Evolutionary conservation across 2,888 invertebrate genomes (phyloP).

Genomic region (Entomobrya proxima): DNA sequence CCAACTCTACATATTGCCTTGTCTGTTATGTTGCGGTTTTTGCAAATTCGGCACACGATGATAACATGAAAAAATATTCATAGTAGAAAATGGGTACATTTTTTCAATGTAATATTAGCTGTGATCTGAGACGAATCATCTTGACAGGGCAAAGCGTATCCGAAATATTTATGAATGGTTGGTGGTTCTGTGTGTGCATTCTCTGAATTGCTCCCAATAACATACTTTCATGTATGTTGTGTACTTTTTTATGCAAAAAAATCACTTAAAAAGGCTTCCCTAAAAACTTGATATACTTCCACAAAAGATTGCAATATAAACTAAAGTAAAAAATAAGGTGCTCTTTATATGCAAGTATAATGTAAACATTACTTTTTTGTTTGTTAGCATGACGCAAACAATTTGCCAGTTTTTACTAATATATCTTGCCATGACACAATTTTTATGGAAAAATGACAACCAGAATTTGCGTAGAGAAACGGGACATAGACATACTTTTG

Average conservation of each 20-base stretch:
- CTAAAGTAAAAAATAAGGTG: no score
- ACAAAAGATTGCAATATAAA: no score
- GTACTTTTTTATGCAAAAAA: neutral
- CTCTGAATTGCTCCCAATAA: neutral
- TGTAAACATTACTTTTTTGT: no score
- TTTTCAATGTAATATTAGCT: constrained; percentile 35
- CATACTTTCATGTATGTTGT: neutral
- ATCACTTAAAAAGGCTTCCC: constrained; percentile 32
- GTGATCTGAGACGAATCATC: constrained; percentile 66
- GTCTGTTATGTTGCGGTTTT: no score
- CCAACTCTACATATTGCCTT: no score
- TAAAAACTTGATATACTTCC: neutral
- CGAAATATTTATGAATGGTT: constrained; percentile 69
- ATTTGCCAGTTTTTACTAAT: neutral
- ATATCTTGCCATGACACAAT: constrained; percentile 47
- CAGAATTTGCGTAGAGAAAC: neutral
- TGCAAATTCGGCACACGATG: no score
- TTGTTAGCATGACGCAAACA: constrained; percentile 45
- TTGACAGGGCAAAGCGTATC: constrained; percentile 66
- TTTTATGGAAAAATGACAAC: constrained; percentile 54
- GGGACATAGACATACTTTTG: neutral
- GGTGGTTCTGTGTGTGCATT: constrained; percentile 53
- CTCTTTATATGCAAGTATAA: no score
- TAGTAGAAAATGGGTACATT: neutral
- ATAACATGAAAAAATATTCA: constrained; percentile 1